phyloP scores from a whole-genome alignment of 2,113 vertebrate genomes.

The Malurus alboscapulatus region DNA sequence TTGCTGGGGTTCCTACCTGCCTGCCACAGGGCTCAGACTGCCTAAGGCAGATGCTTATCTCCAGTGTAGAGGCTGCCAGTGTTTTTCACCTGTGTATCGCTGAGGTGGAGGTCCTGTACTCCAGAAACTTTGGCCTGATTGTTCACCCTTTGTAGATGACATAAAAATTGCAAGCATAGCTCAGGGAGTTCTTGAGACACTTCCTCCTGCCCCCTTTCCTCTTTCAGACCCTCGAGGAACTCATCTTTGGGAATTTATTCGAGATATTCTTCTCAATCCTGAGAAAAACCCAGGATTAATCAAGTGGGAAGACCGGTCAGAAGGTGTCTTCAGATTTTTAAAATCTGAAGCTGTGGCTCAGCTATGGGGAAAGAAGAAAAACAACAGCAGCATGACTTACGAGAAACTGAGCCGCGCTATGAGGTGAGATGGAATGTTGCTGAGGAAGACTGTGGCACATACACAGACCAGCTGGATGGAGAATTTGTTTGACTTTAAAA shows the following conservation, averaged over 20 bases:
- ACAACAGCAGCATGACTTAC: constrained; percentile 98
- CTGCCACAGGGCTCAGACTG: neutral
- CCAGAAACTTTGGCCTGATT: neutral
- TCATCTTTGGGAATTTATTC: constrained; percentile 97
- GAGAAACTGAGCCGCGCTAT: constrained; percentile 98
- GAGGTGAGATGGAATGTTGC: constrained; percentile 79
- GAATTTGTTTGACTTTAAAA: neutral
- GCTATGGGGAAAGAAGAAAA: constrained; percentile 98
- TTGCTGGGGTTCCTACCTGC: neutral
- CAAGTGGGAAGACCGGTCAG: constrained; percentile 95
- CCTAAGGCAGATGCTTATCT: accelerated
- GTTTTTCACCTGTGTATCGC: neutral
- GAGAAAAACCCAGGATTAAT: constrained; percentile 95
- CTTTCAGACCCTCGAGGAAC: constrained; percentile 87
- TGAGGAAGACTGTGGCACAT: neutral
- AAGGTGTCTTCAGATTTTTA: constrained; percentile 94
- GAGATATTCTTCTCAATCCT: constrained; percentile 93
- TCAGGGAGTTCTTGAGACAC: neutral
- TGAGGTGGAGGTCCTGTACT: neutral
- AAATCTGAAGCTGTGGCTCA: constrained; percentile 97
- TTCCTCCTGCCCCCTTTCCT: neutral
- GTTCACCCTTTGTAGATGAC: neutral
- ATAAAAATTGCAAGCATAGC: neutral
- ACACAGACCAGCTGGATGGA: neutral
- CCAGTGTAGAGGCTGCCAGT: neutral